Evolutionary conservation across 2,888 invertebrate species (phyloP).

Genomic region (Elgonia sp.): DNA sequence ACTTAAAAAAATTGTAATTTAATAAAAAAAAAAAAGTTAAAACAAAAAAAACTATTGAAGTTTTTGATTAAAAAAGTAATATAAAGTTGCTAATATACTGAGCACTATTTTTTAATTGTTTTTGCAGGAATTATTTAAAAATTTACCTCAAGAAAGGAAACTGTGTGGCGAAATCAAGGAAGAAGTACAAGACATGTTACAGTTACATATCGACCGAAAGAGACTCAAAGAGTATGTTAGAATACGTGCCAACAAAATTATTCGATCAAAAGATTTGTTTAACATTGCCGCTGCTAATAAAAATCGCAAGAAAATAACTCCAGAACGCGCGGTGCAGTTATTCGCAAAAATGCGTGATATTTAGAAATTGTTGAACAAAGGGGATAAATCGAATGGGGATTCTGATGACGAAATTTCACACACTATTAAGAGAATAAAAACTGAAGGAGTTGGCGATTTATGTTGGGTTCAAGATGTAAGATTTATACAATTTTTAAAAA

Average conservation of each 20-base stretch:
- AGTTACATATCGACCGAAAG: constrained; percentile 85
- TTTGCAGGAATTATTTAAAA: constrained; percentile 84
- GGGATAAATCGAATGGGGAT: constrained; percentile 82
- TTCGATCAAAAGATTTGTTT: constrained; percentile 85
- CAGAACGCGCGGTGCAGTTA: constrained; percentile 84
- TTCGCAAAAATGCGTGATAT: constrained; percentile 85
- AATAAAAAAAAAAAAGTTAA: no score
- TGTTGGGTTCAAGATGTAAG: constrained; percentile 84
- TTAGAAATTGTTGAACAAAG: constrained; percentile 82
- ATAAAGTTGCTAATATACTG: no score
- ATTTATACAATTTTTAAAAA: no score
- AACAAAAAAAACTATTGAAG: no score
- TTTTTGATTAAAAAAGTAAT: no score
- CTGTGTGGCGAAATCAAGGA: constrained; percentile 85
- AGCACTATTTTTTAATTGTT: constrained; percentile 1
- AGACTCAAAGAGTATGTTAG: constrained; percentile 85
- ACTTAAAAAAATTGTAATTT: constrained; percentile 6
- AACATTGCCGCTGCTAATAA: constrained; percentile 86
- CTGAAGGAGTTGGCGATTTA: constrained; percentile 81
- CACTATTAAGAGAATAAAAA: constrained; percentile 84
- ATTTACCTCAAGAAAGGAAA: constrained; percentile 86
- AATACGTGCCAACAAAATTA: constrained; percentile 84
- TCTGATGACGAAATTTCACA: constrained; percentile 84
- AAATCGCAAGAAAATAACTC: constrained; percentile 83
- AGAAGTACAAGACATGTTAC: constrained; percentile 85